Base-by-base conservation (phyloP, 2,888 invertebrate species). In the Disparrhopalites patrizii region DNA sequence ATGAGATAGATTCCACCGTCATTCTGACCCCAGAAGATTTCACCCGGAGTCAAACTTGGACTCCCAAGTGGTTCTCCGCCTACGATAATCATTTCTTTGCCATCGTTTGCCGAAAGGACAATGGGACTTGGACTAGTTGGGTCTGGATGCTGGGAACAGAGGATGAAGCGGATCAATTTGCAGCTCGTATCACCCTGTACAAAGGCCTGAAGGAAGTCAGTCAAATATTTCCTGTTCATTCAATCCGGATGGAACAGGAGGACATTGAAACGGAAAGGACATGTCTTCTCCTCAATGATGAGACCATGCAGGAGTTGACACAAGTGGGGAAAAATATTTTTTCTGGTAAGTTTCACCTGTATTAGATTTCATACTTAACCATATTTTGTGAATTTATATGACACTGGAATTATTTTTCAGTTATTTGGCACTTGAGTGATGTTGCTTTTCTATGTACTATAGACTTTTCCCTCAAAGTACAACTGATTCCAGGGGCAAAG, bases 121-220 rank as follows among this genome's bases (percentile, higher is more conserved):
- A 30, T n/a, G 70, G 69, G 33, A 62, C 62, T 56, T 71, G 73
- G 73, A 57, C 65, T 30, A 64, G 65, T 30, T 73, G 70, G 70
- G 69, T 73, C 10, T 68, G 68, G 67, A 66, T 73, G 67, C 33
- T 70, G 2, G 72, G 70, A 25, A 51, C 65, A 10, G 47, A 30
- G 0, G 68, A 66, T 30, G 70, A 71, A 43, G 69, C 70, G 5
- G 50, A 40, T 15, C 25, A 65, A 1, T 73, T 67, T 43, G 33
- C 55, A 8, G 68, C 66, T 31, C 65, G 69, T 10, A 68, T 71
- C 23, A 68, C 69, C 31, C n/a, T 70, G 10, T 68, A 38, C 50
- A 69, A 67, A 52, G 62, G 62, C 1, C 13, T 18, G 7, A 38
- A 43, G 20, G 43, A 23, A 23, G 67, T 67, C 27, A 31, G 33